Evolutionary conservation across 2,797 vertebrate species (phyloP), one percentile per base, ranked within the genome.

Genomic region (Dallia pectoralis): DNA sequence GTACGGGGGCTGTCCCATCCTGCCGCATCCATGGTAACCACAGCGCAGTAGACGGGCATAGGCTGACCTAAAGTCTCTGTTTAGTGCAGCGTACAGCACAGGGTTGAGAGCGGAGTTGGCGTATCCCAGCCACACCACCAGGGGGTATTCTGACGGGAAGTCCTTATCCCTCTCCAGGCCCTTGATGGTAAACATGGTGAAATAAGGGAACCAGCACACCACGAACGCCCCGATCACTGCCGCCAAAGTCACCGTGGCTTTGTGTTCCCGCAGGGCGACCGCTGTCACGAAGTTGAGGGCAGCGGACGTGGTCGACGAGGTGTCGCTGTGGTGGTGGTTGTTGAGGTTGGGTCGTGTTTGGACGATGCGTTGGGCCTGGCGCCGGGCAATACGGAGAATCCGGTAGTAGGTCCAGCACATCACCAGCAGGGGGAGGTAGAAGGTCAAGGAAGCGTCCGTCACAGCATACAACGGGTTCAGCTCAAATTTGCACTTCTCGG

Each of bases 191-290:
- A 99, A 98, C 22, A 95, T 84, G 0, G 96, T 96, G 84, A 99
- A 99, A 86, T 99, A 98, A 3, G 97, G 97, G 71, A 98, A 91
- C 97, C 97, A 99, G 87, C 96, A 99, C 33, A 97, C 71, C 3
- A 96, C 87, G 80, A 98, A 99, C 0, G 92, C 96, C 0, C 97
- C 96, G 74, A 99, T 91, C 65, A 98, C 96, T 0, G 91, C 94
- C 0, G 96, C 96, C 75, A 98, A 87, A 0, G 97, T 98, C 81
- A 98, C 87, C 0, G 96, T 98, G 79, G 96, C 97, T 86, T 99
- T 99, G 91, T 98, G 96, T 78, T 98, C 97, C 82, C 89, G 89
- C 70, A 97, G 86, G 51, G 93, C 93, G 78, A 93, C 91, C 0
- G 86, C 87, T 63, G 90, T 87, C 22, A 87, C 86, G 4, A 79